Percentiles rank a stretch among this genome's conserved stretches.
Evolutionary conservation across 1,140 invertebrate genomes (phyloP).

Genomic region (Melipona quadrifasciata): DNA sequence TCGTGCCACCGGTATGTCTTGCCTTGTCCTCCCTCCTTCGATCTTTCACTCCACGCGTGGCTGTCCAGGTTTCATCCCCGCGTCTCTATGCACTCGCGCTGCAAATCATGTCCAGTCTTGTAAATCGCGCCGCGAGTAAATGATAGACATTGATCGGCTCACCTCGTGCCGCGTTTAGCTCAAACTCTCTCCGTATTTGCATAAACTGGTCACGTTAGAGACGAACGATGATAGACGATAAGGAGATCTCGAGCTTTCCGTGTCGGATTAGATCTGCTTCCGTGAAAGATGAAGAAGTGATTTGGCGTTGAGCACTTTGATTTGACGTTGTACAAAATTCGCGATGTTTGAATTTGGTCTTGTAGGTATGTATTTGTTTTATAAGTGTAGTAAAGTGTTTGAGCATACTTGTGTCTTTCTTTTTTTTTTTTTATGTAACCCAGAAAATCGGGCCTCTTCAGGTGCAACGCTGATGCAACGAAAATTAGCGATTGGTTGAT

Average conservation of each 20-base stretch:
- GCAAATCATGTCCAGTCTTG: slow-evolving; percentile 67
- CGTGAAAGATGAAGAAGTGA: not conserved
- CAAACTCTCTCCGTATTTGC: slow-evolving; percentile 56
- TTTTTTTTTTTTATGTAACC: too few relatives aligned
- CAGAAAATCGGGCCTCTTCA: too few relatives aligned
- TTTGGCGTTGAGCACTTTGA: not conserved
- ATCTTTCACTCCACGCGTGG: slow-evolving; percentile 4
- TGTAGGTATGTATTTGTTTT: too few relatives aligned
- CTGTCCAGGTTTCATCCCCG: not conserved
- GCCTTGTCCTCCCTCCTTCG: slow-evolving; percentile 15
- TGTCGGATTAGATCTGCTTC: not conserved
- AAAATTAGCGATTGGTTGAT: too few relatives aligned
- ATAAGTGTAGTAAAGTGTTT: too few relatives aligned
- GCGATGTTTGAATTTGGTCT: too few relatives aligned
- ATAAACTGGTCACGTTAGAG: slow-evolving; percentile 68
- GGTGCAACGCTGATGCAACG: too few relatives aligned
- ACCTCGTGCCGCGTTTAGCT: slow-evolving; percentile 18
- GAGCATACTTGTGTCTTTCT: too few relatives aligned
- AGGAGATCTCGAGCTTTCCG: not conserved
- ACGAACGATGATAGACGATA: slow-evolving; percentile 20
- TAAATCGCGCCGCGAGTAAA: slow-evolving; percentile 67
- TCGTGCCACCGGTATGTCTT: not conserved
- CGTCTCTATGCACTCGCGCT: slow-evolving; percentile 51
- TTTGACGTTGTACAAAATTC: too few relatives aligned
- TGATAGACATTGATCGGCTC: slow-evolving; percentile 65